Conservation (phyloP, 1,140 invertebrate genomes). For the Hylaeus volcanicus region DNA sequence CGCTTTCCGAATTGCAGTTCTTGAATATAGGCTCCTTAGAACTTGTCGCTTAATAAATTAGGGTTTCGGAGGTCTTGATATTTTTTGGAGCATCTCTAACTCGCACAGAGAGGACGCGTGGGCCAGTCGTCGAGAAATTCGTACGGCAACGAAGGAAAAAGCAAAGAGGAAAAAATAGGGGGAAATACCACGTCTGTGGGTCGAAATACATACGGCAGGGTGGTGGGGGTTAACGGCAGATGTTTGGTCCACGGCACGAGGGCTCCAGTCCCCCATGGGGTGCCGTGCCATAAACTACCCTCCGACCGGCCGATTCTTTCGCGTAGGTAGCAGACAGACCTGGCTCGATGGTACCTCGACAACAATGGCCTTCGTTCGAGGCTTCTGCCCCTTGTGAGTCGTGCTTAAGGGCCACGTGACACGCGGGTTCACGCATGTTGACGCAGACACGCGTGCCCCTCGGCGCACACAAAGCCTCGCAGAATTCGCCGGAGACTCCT, state of each 20-base stretch:
- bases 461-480: constrained; percentile 24
- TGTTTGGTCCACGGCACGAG: constrained; percentile 77
- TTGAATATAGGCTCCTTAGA: no score
- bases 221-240: constrained; percentile 69
- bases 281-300: constrained; percentile 74
- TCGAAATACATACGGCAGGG: constrained; percentile 33
- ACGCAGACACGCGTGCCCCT: constrained; percentile 9
- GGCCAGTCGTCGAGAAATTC: neutral
- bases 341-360: constrained; percentile 1
- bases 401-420: constrained; percentile 55
- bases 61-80: no score
- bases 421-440: constrained; percentile 28
- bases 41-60: no score
- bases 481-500: constrained; percentile 49
- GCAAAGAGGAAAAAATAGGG: neutral
- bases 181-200: neutral
- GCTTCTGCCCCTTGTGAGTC: constrained; percentile 49
- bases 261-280: constrained; percentile 74
- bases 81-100: no score
- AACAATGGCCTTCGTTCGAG: constrained; percentile 39
- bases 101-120: neutral
- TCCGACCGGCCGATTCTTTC: constrained; percentile 42
- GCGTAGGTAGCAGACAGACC: constrained; percentile 16
- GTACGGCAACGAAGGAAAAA: neutral
- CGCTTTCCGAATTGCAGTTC: no score